A percentile compares a stretch with the other conserved stretches of the same genome.
phyloP scores from a whole-genome alignment of 2,113 vertebrate genomes.

The Felis chaus region DNA sequence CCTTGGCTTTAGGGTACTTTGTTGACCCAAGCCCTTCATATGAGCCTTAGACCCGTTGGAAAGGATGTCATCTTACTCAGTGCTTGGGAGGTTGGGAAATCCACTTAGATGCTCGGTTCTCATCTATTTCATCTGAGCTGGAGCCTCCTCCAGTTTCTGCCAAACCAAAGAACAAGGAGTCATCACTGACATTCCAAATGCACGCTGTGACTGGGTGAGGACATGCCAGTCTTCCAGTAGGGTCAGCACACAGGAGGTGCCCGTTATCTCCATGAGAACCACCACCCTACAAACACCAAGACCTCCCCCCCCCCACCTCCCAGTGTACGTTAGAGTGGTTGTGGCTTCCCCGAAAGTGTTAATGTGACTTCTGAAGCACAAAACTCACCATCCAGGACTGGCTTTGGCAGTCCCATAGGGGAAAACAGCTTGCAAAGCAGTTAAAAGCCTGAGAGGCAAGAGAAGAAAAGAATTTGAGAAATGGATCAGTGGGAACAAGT shows the following conservation, averaged over 20 bases:
- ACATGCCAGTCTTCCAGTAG: neutral
- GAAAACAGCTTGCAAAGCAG: conserved; percentile 21
- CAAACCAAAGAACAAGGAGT: neutral
- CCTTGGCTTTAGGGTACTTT: neutral
- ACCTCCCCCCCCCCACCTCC: no score
- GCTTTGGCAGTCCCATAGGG: neutral
- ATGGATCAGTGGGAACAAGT: neutral
- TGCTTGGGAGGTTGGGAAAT: neutral
- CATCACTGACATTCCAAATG: neutral
- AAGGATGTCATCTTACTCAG: accelerated
- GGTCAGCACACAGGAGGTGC: neutral
- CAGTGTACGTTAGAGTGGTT: accelerated
- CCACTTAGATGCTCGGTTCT: no score
- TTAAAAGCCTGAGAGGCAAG: conserved; percentile 46
- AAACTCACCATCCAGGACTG: neutral
- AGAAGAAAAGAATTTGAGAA: conserved; percentile 67
- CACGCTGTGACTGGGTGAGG: neutral
- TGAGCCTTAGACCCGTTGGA: neutral
- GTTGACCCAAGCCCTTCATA: neutral
- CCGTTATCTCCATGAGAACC: neutral
- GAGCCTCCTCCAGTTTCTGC: no score
- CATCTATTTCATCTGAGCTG: neutral
- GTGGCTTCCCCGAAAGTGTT: neutral
- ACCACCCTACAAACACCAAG: neutral
- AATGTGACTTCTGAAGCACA: neutral